Percentiles rank a stretch among this genome's conserved stretches.
Evolutionary conservation across 2,888 invertebrate species (phyloP).

Genomic region (Pristionchus maxplancki): DNA sequence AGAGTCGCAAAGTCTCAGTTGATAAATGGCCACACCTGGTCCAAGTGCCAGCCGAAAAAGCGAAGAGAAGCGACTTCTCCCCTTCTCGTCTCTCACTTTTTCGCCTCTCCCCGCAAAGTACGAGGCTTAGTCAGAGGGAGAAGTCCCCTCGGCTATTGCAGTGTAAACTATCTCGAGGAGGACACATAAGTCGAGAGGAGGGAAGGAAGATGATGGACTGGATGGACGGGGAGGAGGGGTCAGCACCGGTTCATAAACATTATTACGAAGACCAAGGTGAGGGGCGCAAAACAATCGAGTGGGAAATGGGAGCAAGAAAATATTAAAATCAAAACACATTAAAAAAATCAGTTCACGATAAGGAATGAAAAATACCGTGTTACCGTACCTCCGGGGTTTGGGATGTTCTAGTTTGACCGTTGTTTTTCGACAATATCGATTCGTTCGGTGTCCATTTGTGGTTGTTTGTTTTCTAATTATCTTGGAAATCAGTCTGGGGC

Average conservation of each 20-base stretch:
- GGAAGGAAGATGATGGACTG: constrained; percentile 29
- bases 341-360: neutral
- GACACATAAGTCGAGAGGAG: constrained; percentile 35
- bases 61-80: constrained; percentile 12
- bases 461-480: no score
- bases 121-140: constrained; percentile 34
- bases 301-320: neutral
- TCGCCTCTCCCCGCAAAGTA: constrained; percentile 31
- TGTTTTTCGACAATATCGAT: no score
- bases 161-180: constrained; percentile 12
- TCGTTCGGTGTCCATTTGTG: no score
- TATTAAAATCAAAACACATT: neutral
- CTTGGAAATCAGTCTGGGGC: neutral
- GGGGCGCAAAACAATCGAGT: neutral
- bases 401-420: no score
- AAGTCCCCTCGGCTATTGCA: constrained; percentile 1
- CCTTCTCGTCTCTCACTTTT: neutral
- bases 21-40: constrained; percentile 34
- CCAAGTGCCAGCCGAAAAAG: constrained; percentile 22
- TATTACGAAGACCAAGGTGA: neutral
- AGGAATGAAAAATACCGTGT: neutral
- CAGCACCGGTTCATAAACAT: constrained; percentile 23
- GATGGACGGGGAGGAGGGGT: neutral
- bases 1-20: neutral
- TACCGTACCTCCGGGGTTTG: neutral